Evolutionary conservation across 1,140 invertebrate genomes (phyloP).

Genomic region (Charaxes varanes): DNA sequence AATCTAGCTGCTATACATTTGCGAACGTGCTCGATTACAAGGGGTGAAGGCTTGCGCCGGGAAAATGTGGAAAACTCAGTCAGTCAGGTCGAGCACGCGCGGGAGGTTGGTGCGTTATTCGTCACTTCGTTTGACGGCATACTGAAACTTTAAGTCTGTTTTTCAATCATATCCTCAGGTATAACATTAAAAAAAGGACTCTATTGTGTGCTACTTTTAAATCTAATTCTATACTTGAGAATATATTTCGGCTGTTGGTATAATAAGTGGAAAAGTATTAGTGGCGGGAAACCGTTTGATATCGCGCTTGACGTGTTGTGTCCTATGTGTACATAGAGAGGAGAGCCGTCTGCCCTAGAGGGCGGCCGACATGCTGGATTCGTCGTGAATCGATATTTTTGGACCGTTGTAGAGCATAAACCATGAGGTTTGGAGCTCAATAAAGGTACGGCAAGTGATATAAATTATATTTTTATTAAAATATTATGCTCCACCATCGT

Average conservation of each 20-base stretch:
- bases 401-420: slow-evolving; percentile 64
- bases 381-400: slow-evolving; percentile 72
- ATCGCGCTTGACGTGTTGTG: slow-evolving; percentile 72
- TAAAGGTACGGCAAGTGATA: slow-evolving; percentile 61
- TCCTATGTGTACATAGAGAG: slow-evolving; percentile 71
- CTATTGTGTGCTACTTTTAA: slow-evolving; percentile 10
- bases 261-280: slow-evolving; percentile 57
- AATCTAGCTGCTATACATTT: slow-evolving; percentile 45
- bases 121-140: slow-evolving; percentile 31
- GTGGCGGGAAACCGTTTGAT: slow-evolving; percentile 73
- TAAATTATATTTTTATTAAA: slow-evolving; percentile 22
- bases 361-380: slow-evolving; percentile 72
- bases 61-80: slow-evolving; percentile 68
- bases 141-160: slow-evolving; percentile 61
- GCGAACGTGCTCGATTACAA: slow-evolving; percentile 67
- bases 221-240: slow-evolving; percentile 7
- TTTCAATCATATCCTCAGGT: slow-evolving; percentile 37
- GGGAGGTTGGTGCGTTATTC: slow-evolving; percentile 39
- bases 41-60: slow-evolving; percentile 72
- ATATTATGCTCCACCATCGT: slow-evolving; percentile 16
- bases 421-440: slow-evolving; percentile 62
- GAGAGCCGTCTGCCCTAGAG: slow-evolving; percentile 66
- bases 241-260: slow-evolving; percentile 19
- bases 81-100: slow-evolving; percentile 61
- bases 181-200: slow-evolving; percentile 26